phyloP scores from a whole-genome alignment of 1,140 invertebrate species.

The Apolygus lucorum region DNA sequence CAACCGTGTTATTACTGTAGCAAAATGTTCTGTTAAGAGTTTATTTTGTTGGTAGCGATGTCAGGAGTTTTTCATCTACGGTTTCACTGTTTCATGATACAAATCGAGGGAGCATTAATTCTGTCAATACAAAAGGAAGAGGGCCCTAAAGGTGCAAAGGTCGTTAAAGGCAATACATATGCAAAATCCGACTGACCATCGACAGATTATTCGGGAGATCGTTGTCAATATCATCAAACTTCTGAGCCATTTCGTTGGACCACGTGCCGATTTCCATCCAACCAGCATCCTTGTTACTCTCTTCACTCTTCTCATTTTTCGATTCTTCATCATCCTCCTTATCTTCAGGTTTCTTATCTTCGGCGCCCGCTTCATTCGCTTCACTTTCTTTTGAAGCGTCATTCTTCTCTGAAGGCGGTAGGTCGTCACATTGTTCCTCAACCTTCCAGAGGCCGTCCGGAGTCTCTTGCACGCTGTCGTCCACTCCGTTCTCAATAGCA shows the following conservation, averaged over 20 bases:
- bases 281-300: constrained; percentile 43
- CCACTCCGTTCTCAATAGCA: constrained; percentile 30
- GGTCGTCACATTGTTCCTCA: constrained; percentile 32
- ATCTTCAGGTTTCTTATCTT: constrained; percentile 33
- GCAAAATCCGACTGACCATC: constrained; percentile 32
- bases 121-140: too few species aligned
- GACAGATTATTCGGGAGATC: constrained; percentile 40
- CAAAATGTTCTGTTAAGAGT: too few species aligned
- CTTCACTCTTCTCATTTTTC: constrained; percentile 29
- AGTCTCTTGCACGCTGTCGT: constrained; percentile 17
- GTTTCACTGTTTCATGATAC: too few species aligned
- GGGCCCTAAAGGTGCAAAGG: neutral
- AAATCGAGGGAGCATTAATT: too few species aligned
- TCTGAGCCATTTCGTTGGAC: constrained; percentile 69
- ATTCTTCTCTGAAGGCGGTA: constrained; percentile 32
- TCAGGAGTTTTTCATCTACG: too few species aligned
- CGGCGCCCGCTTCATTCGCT: constrained; percentile 35
- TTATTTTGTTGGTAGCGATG: too few species aligned
- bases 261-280: constrained; percentile 78
- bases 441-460: constrained; percentile 25
- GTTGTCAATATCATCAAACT: constrained; percentile 32
- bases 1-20: too few species aligned
- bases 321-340: constrained; percentile 42
- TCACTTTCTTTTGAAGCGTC: constrained; percentile 34
- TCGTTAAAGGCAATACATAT: too few species aligned